Evolutionary conservation across 1,140 invertebrate genomes (phyloP).

Genomic region (Chionoecetes opilio): DNA sequence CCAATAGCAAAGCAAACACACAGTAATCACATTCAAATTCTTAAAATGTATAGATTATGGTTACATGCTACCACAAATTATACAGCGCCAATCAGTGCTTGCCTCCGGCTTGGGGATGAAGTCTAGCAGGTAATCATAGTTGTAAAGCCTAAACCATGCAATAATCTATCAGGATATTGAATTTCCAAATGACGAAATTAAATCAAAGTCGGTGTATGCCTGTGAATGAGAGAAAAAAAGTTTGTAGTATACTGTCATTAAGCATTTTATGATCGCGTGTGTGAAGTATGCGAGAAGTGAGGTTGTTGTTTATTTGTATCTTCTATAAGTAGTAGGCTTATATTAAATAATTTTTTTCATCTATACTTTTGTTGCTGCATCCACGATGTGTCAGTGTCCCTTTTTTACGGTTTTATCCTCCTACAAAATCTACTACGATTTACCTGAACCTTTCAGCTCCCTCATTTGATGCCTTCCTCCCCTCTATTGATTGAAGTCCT

Average conservation of each 20-base stretch:
- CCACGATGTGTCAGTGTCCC: neutral
- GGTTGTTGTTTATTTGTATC: too few species aligned
- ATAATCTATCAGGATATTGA: neutral
- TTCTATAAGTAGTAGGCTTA: too few species aligned
- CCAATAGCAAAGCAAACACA: neutral
- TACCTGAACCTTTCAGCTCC: neutral
- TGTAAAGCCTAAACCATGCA: neutral
- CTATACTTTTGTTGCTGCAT: neutral
- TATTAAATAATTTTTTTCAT: neutral
- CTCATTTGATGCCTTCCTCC: neutral
- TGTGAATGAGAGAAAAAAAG: neutral
- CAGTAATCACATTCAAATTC: neutral
- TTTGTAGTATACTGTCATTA: too few species aligned
- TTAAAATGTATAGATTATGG: neutral
- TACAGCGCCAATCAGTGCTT: neutral
- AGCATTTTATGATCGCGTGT: too few species aligned
- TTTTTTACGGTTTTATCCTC: neutral
- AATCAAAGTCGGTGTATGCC: neutral
- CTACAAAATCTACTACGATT: neutral
- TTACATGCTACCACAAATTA: too few species aligned
- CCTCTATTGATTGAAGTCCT: constrained; percentile 83
- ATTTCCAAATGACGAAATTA: neutral
- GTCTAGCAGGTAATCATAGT: neutral
- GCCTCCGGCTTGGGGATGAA: neutral
- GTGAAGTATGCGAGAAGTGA: too few species aligned